Base-by-base conservation (phyloP, 2,797 vertebrate species). In the Adelosebastes latens region DNA sequence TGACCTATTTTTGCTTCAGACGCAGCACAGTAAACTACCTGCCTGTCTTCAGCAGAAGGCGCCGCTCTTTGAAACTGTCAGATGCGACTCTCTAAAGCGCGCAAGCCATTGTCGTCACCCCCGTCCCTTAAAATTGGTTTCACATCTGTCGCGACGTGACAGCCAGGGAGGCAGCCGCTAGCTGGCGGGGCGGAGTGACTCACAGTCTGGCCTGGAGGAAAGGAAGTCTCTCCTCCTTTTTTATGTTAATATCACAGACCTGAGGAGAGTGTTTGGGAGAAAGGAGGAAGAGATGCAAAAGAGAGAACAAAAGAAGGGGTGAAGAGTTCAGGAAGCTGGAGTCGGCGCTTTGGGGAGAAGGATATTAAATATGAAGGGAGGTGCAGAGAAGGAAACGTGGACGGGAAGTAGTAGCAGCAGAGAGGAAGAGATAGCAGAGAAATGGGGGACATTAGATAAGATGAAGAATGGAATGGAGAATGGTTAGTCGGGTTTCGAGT, bases 321-420 rank as follows among this genome's bases (percentile, higher is more conserved):
- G 83, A 93, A 74, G 81, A 91, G 90, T 93, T 93, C 87, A 93
- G 83, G 72, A 89, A 91, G 89, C 87, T 60, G 80, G 75, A 92
- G 90, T 70, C 77, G 14, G 80, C 61, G 89, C 85, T 92, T 91
- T 90, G 83, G 91, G 89, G 89, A 87, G 86, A 87, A 79, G 88
- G 87, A 93, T 93, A 93, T 94, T 90, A 92, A 91, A 93, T 84
- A 92, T 83, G 91, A 93, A 92, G 88, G 88, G 72, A 85, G 84
- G 89, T 66, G 81, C 75, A 25, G 87, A 75, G 75, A 32, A 72
- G 79, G 79, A 87, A 62, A 88, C 31, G 66, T 82, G 88, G 83
- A 84, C 39, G 61, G 55, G 80, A 79, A 64, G 79, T n/a, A 59
- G 80, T 2, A 29, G 77, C 61, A 55, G 82, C 77, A 42, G n/a